These are phyloP conservation scores for Glossosoma conforme DNA, from an alignment of 1,140 invertebrate genomes.

Conservation along the genomic window DNA sequence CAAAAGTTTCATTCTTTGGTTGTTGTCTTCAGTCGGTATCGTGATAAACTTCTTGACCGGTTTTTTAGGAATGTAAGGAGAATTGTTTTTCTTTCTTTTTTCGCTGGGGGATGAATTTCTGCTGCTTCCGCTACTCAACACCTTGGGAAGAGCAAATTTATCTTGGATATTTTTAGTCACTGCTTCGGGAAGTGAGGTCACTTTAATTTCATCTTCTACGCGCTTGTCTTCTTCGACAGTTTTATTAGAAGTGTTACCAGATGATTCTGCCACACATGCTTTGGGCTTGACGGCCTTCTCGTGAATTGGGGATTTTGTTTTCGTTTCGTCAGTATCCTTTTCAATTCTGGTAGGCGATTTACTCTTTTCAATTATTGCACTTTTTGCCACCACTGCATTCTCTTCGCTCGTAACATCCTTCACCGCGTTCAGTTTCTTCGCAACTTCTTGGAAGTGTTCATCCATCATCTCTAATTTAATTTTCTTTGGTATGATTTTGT, in stretches of 20 bases:
- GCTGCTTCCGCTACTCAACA: constrained; percentile 1
- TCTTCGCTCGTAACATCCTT: background rate
- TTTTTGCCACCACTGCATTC: background rate
- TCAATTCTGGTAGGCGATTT: background rate
- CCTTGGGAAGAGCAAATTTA: constrained; percentile 15
- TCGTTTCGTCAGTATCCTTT: background rate
- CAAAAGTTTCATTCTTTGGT: constrained; percentile 42
- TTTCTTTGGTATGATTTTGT: constrained; percentile 23
- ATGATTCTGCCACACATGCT: no score
- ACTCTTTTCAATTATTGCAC: background rate
- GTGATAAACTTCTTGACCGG: constrained; percentile 22
- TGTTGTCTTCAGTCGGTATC: constrained; percentile 28
- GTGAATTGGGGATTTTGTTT: background rate
- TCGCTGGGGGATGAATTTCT: constrained; percentile 3
- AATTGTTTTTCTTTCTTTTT: constrained; percentile 7
- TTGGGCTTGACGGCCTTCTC: no score
- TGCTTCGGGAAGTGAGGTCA: background rate
- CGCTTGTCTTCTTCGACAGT: constrained; percentile 4
- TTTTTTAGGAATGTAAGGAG: constrained; percentile 1
- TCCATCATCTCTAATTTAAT: constrained; percentile 15
- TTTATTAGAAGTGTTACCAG: constrained; percentile 3
- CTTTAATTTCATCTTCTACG: no score
- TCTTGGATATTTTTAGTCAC: background rate
- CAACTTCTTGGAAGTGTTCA: background rate
- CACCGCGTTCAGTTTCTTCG: background rate